A percentile compares a stretch with the other conserved stretches of the same genome.
Conservation (phyloP, 2,113 vertebrate genomes). For the Macrotus californicus region DNA sequence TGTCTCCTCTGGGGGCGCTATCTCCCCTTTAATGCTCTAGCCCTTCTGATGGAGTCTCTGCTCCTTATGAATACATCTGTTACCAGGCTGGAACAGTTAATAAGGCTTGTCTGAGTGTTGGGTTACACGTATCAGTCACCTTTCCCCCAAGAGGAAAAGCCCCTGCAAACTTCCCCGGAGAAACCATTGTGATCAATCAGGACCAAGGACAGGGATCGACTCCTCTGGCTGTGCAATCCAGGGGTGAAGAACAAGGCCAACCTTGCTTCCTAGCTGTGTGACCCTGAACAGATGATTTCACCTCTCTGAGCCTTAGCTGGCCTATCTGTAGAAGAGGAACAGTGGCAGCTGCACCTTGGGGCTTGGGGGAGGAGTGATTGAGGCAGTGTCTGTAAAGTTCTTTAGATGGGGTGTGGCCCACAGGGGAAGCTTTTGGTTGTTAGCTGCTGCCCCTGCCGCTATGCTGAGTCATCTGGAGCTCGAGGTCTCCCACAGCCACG, state of each 20-base stretch:
- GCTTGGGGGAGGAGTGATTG: neutral
- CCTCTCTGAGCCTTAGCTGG: neutral
- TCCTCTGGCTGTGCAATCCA: rapidly evolving
- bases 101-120: neutral
- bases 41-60: neutral
- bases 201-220: neutral
- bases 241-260: rapidly evolving
- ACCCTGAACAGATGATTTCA: neutral
- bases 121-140: neutral
- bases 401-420: neutral
- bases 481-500: too few species aligned
- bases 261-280: neutral
- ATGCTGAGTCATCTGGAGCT: neutral
- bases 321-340: neutral
- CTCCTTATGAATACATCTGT: neutral
- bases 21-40: neutral
- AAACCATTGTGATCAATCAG: neutral
- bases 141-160: neutral
- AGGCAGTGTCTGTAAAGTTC: too few species aligned
- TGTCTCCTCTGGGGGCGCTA: neutral
- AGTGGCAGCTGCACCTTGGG: neutral
- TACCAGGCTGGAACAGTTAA: neutral
- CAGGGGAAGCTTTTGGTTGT: neutral
- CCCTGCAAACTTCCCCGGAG: neutral
- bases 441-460: neutral